A percentile compares a stretch with the other conserved stretches of the same genome.
phyloP scores from a whole-genome alignment of 2,888 invertebrate genomes.

The Pyrgus malvae region DNA sequence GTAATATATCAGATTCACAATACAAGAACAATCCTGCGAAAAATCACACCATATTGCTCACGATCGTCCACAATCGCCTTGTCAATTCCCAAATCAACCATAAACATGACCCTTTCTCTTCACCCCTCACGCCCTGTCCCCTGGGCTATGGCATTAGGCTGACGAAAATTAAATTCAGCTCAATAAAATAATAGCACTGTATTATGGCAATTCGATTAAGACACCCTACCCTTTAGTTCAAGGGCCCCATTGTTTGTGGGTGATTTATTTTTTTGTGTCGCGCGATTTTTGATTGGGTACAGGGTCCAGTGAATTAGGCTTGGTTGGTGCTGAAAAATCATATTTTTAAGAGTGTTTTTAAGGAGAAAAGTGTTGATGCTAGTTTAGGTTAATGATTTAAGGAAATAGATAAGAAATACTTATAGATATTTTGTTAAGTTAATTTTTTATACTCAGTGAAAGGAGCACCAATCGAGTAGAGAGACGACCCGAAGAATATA shows the following conservation, averaged over 20 bases:
- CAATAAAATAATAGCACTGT: slow-evolving; percentile 67
- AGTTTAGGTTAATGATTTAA: too few relatives aligned
- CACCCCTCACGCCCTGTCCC: slow-evolving; percentile 46
- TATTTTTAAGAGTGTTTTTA: too few relatives aligned
- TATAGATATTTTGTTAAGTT: too few relatives aligned
- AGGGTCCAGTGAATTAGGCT: too few relatives aligned
- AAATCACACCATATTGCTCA: slow-evolving; percentile 33
- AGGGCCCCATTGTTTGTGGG: slow-evolving; percentile 35
- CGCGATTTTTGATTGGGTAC: slow-evolving; percentile 22
- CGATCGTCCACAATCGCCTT: slow-evolving; percentile 14
- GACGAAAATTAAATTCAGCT: slow-evolving; percentile 63
- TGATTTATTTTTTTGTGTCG: slow-evolving; percentile 24
- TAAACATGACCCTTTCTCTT: slow-evolving; percentile 40
- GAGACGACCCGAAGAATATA: too few relatives aligned
- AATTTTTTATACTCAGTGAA: too few relatives aligned
- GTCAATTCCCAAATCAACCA: slow-evolving; percentile 54
- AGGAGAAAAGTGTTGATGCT: too few relatives aligned
- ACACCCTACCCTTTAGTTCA: slow-evolving; percentile 44
- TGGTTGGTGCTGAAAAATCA: too few relatives aligned
- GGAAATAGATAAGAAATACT: too few relatives aligned
- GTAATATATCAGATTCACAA: too few relatives aligned
- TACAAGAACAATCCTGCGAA: slow-evolving; percentile 22
- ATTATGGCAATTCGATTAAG: slow-evolving; percentile 66
- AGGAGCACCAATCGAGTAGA: too few relatives aligned
- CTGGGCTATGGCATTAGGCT: slow-evolving; percentile 52